phyloP scores from a whole-genome alignment of 1,140 invertebrate genomes.

The Semibalanus balanoides region DNA sequence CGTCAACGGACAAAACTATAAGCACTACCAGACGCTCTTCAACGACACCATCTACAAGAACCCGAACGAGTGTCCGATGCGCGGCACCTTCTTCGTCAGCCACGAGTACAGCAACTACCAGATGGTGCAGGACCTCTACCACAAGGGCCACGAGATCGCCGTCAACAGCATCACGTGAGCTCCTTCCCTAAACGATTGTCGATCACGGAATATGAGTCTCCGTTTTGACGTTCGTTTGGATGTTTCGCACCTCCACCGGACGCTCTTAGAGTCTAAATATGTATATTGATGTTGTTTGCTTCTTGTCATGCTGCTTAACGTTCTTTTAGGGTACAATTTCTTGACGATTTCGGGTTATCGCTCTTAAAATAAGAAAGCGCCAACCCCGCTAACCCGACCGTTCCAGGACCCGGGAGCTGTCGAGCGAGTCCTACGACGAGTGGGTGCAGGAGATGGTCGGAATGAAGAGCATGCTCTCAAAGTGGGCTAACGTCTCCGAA shows the following conservation, averaged over 20 bases:
- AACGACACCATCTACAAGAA: slow-evolving; percentile 39
- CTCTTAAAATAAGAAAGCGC: no score
- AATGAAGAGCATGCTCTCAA: slow-evolving; percentile 69
- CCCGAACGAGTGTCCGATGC: slow-evolving; percentile 76
- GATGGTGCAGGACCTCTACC: slow-evolving; percentile 72
- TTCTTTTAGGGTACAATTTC: no score
- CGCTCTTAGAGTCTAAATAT: no score
- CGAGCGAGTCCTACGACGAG: slow-evolving; percentile 76
- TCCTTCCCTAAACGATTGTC: no score
- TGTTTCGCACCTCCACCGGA: no score
- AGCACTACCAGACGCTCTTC: slow-evolving; percentile 74
- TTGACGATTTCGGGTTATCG: no score
- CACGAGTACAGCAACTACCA: slow-evolving; percentile 92
- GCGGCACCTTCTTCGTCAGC: slow-evolving; percentile 85
- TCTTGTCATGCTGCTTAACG: no score
- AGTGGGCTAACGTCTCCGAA: slow-evolving; percentile 65
- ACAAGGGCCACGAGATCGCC: slow-evolving; percentile 80
- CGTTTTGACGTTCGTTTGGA: no score
- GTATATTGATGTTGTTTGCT: no score
- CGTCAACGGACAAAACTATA: slow-evolving; percentile 79
- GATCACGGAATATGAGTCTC: no score
- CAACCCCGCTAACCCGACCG: no score
- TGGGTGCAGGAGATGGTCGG: slow-evolving; percentile 88
- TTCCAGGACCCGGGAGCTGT: slow-evolving; percentile 53
- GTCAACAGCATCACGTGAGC: slow-evolving; percentile 50